Conservation (phyloP, 2,113 vertebrate genomes). For the Anoplopoma fimbria region DNA sequence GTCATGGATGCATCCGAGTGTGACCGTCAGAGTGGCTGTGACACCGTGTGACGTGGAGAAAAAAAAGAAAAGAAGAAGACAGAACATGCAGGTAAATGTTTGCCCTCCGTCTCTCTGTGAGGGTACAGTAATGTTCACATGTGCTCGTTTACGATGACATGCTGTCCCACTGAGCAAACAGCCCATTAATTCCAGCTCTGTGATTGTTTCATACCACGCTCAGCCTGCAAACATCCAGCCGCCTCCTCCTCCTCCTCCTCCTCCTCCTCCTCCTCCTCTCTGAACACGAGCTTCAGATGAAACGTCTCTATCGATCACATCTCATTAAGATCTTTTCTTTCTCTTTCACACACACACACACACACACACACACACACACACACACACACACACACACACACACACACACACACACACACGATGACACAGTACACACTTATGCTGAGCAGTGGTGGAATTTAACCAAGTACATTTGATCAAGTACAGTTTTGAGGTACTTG, state of each 20-base stretch:
- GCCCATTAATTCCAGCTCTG: constrained; percentile 70
- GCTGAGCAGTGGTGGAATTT: background rate
- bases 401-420: too few relatives aligned
- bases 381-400: too few relatives aligned
- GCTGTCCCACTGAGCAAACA: constrained; percentile 71
- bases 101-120: constrained; percentile 26
- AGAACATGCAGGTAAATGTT: constrained; percentile 61
- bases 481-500: background rate
- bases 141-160: constrained; percentile 48
- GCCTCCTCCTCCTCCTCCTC: background rate
- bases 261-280: background rate
- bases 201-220: constrained; percentile 62
- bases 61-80: background rate
- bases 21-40: background rate
- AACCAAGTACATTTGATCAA: background rate
- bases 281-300: constrained; percentile 21
- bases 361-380: too few relatives aligned
- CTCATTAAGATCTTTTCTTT: background rate
- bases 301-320: constrained; percentile 1
- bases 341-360: background rate
- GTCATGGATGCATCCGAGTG: background rate
- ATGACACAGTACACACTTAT: constrained; percentile 3
- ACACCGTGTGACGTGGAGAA: constrained; percentile 23
- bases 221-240: background rate
- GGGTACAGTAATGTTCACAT: constrained; percentile 6